phyloP scores from a whole-genome alignment of 2,888 invertebrate genomes.

The Halocaridina rubra region DNA sequence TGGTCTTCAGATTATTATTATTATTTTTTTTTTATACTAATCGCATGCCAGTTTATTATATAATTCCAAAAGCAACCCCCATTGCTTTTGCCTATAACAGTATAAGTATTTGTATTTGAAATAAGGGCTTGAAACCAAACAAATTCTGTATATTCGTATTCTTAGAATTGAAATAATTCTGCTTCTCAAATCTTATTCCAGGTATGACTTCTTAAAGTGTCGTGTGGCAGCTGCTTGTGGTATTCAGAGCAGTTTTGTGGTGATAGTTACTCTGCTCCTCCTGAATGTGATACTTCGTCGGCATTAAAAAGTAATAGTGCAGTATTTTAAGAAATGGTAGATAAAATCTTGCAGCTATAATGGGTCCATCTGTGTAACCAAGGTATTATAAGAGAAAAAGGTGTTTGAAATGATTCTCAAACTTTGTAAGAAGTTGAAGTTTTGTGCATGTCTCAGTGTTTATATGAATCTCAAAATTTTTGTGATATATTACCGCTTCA shows the following conservation, averaged over 20 bases:
- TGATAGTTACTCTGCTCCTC: constrained; percentile 47
- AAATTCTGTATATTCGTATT: background rate
- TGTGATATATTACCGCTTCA: too few relatives aligned
- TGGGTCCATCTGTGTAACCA: too few relatives aligned
- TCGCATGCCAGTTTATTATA: background rate
- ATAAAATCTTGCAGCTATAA: too few relatives aligned
- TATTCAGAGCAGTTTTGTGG: constrained; percentile 73
- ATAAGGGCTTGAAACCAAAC: background rate
- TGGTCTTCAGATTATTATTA: too few relatives aligned
- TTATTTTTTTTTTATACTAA: background rate
- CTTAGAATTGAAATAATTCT: too few relatives aligned
- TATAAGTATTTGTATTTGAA: background rate
- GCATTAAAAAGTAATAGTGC: too few relatives aligned
- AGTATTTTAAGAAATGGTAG: too few relatives aligned
- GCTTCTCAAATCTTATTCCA: constrained; percentile 63
- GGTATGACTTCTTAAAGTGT: constrained; percentile 91
- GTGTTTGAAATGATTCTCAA: too few relatives aligned
- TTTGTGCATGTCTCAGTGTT: too few relatives aligned
- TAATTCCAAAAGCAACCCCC: background rate
- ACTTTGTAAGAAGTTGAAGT: too few relatives aligned
- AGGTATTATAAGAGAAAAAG: too few relatives aligned
- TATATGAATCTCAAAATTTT: too few relatives aligned
- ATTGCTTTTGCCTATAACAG: background rate
- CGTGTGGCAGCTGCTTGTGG: constrained; percentile 85
- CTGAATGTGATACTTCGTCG: constrained; percentile 17